Evolutionary conservation across 2,113 vertebrate species (phyloP), one percentile per base, ranked within the genome.

Genomic region (Oostethus manadensis): DNA sequence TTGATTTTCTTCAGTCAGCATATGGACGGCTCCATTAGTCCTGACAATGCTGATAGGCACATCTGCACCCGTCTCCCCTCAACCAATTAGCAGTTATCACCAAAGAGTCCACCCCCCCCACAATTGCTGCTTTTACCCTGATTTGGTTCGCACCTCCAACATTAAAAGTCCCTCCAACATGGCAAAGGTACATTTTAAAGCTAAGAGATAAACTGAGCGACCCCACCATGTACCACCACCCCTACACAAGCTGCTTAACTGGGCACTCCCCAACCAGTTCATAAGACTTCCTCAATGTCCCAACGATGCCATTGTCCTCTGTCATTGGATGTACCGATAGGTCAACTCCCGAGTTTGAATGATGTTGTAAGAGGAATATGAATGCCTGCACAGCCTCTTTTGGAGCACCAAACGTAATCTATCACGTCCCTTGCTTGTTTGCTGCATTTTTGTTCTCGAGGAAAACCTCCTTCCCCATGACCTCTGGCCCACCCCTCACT

Each of bases 61-160:
- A 62, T 10, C 60, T 45, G n/a, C 66, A 23, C 51, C 44, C 60
- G 10, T 21, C 53, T 18, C 33, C 20, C 60, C 53, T 16, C 0
- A 40, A 78, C 66, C 80, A 84, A 80, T 86, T 80, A 83, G 75
- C 69, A 77, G 75, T 76, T 82, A 82, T 79, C 79, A 71, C 69
- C 62, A 64, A 70, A 64, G 59, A 70, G 55, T 62, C 78, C 63
- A 46, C 60, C 74, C 76, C 73, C 65, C 65, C 65, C 38, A 13
- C 35, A 38, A 78, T 66, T 68, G 71, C 60, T 8, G 55, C 62
- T 74, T 69, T 73, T 68, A 67, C 77, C 64, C 60, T 80, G 80
- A 81, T 81, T 77, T 3, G 49, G 79, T 84, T 76, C 73, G 64
- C 72, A 64, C 49, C 29, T 51, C 53, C 22, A 40, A 50, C 66